Evolutionary conservation across 2,113 vertebrate species (phyloP), one percentile per base, ranked within the genome.

Genomic region (Tyrannus savana): DNA sequence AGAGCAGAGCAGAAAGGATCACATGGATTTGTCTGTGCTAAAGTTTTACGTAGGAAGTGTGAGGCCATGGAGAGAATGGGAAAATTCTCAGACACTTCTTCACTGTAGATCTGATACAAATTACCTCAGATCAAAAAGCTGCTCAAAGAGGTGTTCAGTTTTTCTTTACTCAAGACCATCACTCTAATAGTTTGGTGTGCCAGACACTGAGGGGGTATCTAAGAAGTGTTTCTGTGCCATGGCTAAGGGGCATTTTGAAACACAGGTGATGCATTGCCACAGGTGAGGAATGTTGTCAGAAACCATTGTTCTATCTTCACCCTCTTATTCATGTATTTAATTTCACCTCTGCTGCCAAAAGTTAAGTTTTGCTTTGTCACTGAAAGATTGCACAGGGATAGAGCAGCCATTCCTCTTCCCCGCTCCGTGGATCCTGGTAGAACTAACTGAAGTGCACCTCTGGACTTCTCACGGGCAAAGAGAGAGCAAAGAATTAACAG

Each of bases 401-500:
- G 10, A 93, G 58, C 2, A 12, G 56, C 63, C 67, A 77, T 91
- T 42, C 63, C 62, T 95, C 87, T 85, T 89, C 75, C 82, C 37
- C 0, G 37, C 89, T 89, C 58, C 0, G 0, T 1, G 4, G 41
- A 39, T 68, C 8, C 1, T 49, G 47, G 50, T 76, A 87, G 84
- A 95, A 83, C 89, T 62, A 82, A 92, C 74, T 58, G 31, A 23
- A 78, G 33, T 53, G 58, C 84, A 78, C 37, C 58, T 68, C 87
- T 87, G 71, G 41, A 52, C 63, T 87, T 47, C 71, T 74, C 62
- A 39, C 2, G 47, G 67, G 75, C 78, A 76, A 41, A 71, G 13
- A 85, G 46, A 5, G 8, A 90, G 46, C 55, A 55, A 67, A 58
- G 24, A 89, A 86, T 80, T 68, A 81, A 84, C 67, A 85, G 59